Percentiles rank a stretch among this genome's conserved stretches.
Evolutionary conservation across 1,140 invertebrate species (phyloP).

Genomic region (Drosophila murphyi): DNA sequence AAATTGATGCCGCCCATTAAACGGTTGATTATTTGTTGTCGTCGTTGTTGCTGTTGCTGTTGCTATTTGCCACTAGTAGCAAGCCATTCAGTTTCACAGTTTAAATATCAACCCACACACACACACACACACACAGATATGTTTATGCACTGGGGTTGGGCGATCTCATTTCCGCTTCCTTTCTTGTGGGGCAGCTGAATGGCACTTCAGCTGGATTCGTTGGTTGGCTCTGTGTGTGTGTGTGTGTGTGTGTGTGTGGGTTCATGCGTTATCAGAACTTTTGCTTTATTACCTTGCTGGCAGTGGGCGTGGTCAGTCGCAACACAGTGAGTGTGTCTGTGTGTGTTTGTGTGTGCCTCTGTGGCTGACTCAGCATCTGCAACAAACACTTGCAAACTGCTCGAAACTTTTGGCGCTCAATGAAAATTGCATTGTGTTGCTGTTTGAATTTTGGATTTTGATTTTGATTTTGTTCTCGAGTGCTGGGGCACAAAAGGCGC

Average conservation of each 20-base stretch:
- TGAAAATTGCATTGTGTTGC: constrained; percentile 73
- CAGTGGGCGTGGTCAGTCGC: constrained; percentile 11
- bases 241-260: constrained; percentile 21
- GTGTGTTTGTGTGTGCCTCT: constrained; percentile 11
- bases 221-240: background rate
- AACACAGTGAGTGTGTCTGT: constrained; percentile 22
- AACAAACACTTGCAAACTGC: constrained; percentile 3
- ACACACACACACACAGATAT: background rate
- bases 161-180: constrained; percentile 72
- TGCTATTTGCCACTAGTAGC: constrained; percentile 5
- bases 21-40: constrained; percentile 8
- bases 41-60: background rate
- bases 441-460: constrained; percentile 30
- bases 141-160: constrained; percentile 33
- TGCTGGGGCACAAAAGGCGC: constrained; percentile 8
- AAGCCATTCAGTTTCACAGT: constrained; percentile 11
- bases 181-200: constrained; percentile 53
- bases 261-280: constrained; percentile 63
- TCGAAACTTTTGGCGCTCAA: constrained; percentile 60
- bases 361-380: constrained; percentile 18
- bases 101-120: constrained; percentile 24
- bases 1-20: constrained; percentile 43
- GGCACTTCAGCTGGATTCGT: constrained; percentile 19
- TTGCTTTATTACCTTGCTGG: constrained; percentile 77
- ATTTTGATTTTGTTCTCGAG: constrained; percentile 6